Evolutionary conservation across 2,113 vertebrate species (phyloP), one percentile per base, ranked within the genome.

Genomic region (Mastomys natalensis): DNA sequence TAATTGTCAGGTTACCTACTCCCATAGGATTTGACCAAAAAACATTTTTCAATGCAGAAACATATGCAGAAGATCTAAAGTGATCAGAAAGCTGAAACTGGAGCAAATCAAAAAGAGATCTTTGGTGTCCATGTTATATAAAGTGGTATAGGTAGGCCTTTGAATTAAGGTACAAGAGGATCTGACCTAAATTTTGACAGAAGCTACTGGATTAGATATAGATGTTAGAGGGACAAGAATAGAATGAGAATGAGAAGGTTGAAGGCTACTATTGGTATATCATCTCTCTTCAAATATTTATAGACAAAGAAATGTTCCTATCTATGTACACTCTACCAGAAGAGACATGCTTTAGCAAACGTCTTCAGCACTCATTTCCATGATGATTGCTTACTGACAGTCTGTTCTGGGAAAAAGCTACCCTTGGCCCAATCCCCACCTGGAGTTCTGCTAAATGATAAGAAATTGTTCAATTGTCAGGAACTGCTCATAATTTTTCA

Each of bases 391-490:
- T 89, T 45, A 29, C 19, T 15, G 66, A 88, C 86, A 55, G 15
- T 53, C 4, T 29, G 37, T 87, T 31, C 4, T 48, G 45, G 22
- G 11, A 51, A 45, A 66, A 48, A 5, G 16, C 73, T 58, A 7
- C 5, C 40, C 29, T n/a, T 29, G 24, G 17, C 16, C 10, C 5
- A n/a, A 6, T 88, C 66, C 7, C 26, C 22, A 80, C 1, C 0
- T 29, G 1, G n/a, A 51, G 2, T 10, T 2, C 1, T 48, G 48
- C 13, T 48, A 17, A 34, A 12, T 48, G 16, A 1, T 5, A 70
- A 26, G 5, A 4, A 26, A 40, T 26, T 76, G n/a, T 43, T 58
- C 19, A 55, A 13, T 31, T 9, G 19, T 17, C 40, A 45, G 24
- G 74, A 48, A 9, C 1, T 0, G 31, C 5, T 58, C 2, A 29